These are phyloP conservation scores for Benthosema pterotum DNA, from an alignment of 2,797 vertebrate genomes.

Conservation along the genomic window DNA sequence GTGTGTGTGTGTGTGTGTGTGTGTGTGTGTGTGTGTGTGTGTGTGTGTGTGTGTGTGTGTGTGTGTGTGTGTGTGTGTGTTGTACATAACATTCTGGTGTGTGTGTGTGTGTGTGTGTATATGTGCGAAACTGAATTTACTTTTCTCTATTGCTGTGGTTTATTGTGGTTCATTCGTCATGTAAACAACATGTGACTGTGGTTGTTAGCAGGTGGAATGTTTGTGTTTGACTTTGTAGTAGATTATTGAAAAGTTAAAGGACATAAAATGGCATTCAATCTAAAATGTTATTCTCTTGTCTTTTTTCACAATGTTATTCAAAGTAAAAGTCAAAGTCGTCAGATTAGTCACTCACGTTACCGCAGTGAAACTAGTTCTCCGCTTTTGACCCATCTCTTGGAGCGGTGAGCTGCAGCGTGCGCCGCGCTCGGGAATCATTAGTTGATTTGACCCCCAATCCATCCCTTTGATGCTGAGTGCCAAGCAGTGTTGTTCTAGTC, in stretches of 20 bases:
- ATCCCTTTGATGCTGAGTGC: no score
- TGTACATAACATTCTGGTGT: constrained; percentile 8
- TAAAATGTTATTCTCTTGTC: constrained; percentile 47
- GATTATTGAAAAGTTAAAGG: constrained; percentile 73
- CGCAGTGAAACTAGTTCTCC: no score
- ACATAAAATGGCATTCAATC: constrained; percentile 77
- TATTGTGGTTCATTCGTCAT: constrained; percentile 71
- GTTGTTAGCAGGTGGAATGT: constrained; percentile 78
- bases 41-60: constrained; percentile 50
- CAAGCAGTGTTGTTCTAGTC: no score
- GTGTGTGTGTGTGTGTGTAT: constrained; percentile 11
- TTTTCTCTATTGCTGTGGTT: constrained; percentile 71
- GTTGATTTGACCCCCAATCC: no score
- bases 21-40: constrained; percentile 56
- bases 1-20: constrained; percentile 48
- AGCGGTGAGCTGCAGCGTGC: no score
- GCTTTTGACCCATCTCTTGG: no score
- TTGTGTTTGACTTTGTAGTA: constrained; percentile 82
- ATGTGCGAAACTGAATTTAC: constrained; percentile 37
- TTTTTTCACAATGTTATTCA: constrained; percentile 27
- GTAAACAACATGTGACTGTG: constrained; percentile 49
- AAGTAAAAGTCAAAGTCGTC: no score
- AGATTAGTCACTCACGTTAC: no score
- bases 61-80: neutral
- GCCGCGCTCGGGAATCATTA: no score